Percentiles rank a stretch among this genome's conserved stretches.
phyloP scores from a whole-genome alignment of 2,888 invertebrate species.

The Gandaritis pyraliata region DNA sequence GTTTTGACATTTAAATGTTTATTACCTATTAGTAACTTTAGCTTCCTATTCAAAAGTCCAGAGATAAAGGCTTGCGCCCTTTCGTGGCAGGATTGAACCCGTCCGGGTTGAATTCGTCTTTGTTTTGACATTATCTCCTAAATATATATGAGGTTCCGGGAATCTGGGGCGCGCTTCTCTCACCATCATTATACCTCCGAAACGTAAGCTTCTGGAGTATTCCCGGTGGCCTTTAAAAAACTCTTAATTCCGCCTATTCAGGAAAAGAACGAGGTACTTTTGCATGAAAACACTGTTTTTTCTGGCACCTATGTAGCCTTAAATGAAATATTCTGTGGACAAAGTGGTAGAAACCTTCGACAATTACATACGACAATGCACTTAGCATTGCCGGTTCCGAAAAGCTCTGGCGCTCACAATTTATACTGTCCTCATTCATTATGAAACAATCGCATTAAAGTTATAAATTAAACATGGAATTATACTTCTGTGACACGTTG shows the following conservation, averaged over 20 bases:
- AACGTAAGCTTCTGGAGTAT: slow-evolving; percentile 18
- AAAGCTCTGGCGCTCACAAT: slow-evolving; percentile 2
- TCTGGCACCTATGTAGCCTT: not conserved
- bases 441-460: slow-evolving; percentile 21
- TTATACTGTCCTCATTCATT: slow-evolving; percentile 19
- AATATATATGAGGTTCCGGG: slow-evolving; percentile 42
- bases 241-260: slow-evolving; percentile 20
- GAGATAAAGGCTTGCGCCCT: not conserved
- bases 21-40: too few relatives aligned
- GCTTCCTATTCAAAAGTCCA: too few relatives aligned
- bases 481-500: slow-evolving; percentile 19
- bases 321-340: too few relatives aligned
- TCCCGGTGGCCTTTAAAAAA: slow-evolving; percentile 18
- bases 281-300: not conserved
- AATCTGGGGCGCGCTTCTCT: slow-evolving; percentile 32
- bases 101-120: slow-evolving; percentile 26
- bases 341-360: too few relatives aligned
- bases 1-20: too few relatives aligned
- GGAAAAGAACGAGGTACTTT: slow-evolving; percentile 1
- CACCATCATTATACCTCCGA: slow-evolving; percentile 38
- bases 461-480: slow-evolving; percentile 18
- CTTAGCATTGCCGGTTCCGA: not conserved
- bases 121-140: slow-evolving; percentile 43
- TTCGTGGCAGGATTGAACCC: slow-evolving; percentile 7
- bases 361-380: not conserved